phyloP scores from a whole-genome alignment of 2,113 vertebrate genomes.

The Labeo rohita region DNA sequence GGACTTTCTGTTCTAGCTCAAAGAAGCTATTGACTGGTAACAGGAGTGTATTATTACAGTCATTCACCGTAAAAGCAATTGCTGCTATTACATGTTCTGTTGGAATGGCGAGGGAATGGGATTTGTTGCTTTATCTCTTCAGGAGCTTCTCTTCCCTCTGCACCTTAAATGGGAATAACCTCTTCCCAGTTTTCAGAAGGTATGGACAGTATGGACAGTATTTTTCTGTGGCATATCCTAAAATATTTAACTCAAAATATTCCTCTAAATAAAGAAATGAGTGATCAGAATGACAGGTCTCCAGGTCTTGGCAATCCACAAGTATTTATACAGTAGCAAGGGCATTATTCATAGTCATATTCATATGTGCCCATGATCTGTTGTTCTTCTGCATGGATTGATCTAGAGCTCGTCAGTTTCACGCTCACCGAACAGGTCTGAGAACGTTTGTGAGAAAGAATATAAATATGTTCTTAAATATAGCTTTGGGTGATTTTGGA shows the following conservation, averaged over 20 bases:
- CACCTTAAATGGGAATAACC: conserved; percentile 5
- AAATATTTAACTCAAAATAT: too few relatives aligned
- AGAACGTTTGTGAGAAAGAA: not conserved
- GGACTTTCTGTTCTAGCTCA: conserved; percentile 2
- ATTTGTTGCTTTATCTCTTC: conserved; percentile 20
- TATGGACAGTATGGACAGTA: too few relatives aligned
- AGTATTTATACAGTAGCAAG: not conserved
- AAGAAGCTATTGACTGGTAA: conserved; percentile 29
- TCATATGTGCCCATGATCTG: not conserved
- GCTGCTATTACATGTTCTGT: conserved; percentile 33
- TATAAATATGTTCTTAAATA: conserved; percentile 20
- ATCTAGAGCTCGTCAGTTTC: not conserved
- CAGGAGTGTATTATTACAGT: conserved; percentile 39
- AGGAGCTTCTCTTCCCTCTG: not conserved
- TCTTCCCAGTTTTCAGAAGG: conserved; percentile 5
- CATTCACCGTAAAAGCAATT: conserved; percentile 21
- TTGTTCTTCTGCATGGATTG: not conserved
- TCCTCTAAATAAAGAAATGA: not conserved
- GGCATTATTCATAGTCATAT: not conserved
- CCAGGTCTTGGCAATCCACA: not conserved
- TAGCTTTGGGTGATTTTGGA: conserved; percentile 47
- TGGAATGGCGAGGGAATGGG: conserved; percentile 8
- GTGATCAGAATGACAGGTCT: not conserved
- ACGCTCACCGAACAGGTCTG: not conserved
- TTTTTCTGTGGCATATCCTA: too few relatives aligned